Percentiles rank a stretch among this genome's conserved stretches.
Evolutionary conservation across 2,113 vertebrate genomes (phyloP).

Genomic region (Herpailurus yagouaroundi): DNA sequence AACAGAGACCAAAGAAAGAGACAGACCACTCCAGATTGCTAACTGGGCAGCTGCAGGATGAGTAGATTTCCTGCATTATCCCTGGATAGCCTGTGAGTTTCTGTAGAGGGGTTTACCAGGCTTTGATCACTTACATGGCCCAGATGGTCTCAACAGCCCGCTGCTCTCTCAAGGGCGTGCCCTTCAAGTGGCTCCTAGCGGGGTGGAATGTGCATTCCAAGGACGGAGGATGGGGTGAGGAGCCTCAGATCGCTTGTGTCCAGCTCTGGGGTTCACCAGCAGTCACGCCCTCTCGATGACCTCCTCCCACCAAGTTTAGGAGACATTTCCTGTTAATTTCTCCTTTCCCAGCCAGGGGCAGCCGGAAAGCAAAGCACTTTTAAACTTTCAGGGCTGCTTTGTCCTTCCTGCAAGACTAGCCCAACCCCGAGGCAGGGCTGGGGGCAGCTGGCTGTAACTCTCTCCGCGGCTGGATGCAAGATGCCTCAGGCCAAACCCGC

Average conservation of each 20-base stretch:
- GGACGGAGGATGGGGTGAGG: background rate
- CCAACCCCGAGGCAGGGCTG: too few species aligned
- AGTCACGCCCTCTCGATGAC: rapidly evolving
- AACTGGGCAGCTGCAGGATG: background rate
- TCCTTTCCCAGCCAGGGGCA: background rate
- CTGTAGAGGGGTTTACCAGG: background rate
- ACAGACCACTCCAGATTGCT: background rate
- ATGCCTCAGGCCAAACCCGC: background rate
- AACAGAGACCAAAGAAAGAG: background rate
- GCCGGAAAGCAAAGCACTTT: background rate
- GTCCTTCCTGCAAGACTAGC: background rate
- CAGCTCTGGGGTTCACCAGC: background rate
- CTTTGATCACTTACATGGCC: background rate
- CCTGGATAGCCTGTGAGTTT: background rate
- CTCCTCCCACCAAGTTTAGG: background rate
- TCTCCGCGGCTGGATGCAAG: background rate
- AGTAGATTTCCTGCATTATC: background rate
- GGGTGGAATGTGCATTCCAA: background rate
- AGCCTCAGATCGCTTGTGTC: too few species aligned
- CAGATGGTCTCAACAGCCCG: background rate
- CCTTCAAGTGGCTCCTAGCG: background rate
- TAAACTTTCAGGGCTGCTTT: background rate
- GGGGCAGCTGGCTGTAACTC: background rate
- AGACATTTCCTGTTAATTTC: background rate
- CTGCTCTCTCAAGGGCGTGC: background rate